A percentile compares a stretch with the other conserved stretches of the same genome.
Evolutionary conservation across 2,113 vertebrate species (phyloP).

Genomic region (Carollia perspicillata): DNA sequence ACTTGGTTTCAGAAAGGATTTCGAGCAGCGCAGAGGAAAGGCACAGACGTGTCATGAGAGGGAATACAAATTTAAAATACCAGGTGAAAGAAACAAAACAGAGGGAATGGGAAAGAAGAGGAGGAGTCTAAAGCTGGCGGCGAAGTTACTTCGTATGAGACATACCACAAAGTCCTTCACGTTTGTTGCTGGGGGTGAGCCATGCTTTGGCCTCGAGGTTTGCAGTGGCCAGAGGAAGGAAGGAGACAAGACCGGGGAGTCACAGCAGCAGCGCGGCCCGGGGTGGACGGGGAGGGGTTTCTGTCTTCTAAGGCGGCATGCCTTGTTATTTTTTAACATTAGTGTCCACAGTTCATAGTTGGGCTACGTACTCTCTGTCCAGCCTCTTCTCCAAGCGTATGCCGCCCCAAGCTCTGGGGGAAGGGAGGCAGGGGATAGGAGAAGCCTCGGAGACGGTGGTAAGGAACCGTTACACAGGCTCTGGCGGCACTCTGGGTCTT

Average conservation of each 20-base stretch:
- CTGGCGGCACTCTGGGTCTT: rapidly evolving
- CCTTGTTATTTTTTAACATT: not conserved
- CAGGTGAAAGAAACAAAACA: not conserved
- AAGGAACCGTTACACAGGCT: rapidly evolving
- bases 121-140: not conserved
- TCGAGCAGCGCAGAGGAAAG: not conserved
- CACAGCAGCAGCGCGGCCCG: not conserved
- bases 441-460: not conserved
- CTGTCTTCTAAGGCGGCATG: not conserved
- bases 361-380: not conserved
- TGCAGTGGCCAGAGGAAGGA: not conserved
- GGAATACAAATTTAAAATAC: not conserved
- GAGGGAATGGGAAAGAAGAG: not conserved
- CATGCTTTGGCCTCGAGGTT: not conserved
- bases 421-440: not conserved
- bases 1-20: not conserved
- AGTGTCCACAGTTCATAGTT: not conserved
- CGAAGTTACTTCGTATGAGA: not conserved
- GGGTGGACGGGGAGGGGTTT: not conserved
- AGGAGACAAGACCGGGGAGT: not conserved
- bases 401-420: not conserved
- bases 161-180: rapidly evolving
- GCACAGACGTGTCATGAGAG: not conserved
- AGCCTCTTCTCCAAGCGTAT: not conserved
- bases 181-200: not conserved